These are phyloP conservation scores for Leptopilina myrica DNA, from an alignment of 2,888 invertebrate species.

Conservation along the genomic window DNA sequence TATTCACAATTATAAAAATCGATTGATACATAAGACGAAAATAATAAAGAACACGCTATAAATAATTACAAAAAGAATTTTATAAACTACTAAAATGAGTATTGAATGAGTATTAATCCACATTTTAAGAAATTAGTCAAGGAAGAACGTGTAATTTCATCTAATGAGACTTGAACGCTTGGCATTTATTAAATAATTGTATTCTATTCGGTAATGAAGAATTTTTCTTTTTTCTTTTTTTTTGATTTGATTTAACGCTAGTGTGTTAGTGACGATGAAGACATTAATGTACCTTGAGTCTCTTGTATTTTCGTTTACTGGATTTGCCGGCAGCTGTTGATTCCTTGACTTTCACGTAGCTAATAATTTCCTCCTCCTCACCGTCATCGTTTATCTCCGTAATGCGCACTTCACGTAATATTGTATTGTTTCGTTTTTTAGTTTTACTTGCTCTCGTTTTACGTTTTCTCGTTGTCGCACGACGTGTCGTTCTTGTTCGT, in stretches of 20 bases:
- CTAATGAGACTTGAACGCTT: constrained; percentile 22
- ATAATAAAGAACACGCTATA: not conserved
- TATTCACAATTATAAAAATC: constrained; percentile 64
- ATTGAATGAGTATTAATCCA: constrained; percentile 38
- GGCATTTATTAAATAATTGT: constrained; percentile 43
- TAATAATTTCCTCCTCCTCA: constrained; percentile 70
- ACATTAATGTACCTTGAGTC: constrained; percentile 78
- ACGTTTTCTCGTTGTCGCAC: constrained; percentile 60
- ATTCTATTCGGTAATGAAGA: not conserved
- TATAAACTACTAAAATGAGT: constrained; percentile 36
- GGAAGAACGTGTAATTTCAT: constrained; percentile 2
- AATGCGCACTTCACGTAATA: constrained; percentile 70
- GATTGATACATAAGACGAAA: constrained; percentile 17
- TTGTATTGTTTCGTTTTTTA: constrained; percentile 38
- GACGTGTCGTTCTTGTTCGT: constrained; percentile 43
- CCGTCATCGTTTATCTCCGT: constrained; percentile 70
- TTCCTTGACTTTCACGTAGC: constrained; percentile 68
- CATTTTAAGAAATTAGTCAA: not conserved
- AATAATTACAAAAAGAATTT: constrained; percentile 18
- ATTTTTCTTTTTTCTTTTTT: not conserved
- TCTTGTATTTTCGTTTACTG: constrained; percentile 72
- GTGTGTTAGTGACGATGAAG: constrained; percentile 34
- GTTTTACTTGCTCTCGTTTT: constrained; percentile 61
- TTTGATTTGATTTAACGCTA: not conserved
- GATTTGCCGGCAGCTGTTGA: constrained; percentile 37